Base-by-base conservation (phyloP, 1,140 invertebrate genomes). In the Papilio xuthus region DNA sequence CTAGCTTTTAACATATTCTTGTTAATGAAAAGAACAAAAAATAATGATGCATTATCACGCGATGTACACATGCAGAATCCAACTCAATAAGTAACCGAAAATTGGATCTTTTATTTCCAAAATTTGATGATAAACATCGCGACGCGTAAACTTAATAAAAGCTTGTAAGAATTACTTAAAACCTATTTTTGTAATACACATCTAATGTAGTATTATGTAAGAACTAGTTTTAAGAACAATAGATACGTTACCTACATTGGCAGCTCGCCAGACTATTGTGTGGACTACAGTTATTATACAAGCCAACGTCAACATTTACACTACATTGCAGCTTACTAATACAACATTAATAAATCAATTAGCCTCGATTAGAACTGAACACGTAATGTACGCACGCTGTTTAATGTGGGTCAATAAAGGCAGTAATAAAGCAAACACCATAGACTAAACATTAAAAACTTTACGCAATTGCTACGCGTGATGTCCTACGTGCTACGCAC, bases 311-410 rank as follows among this genome's bases (percentile, higher is more conserved):
- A 60, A 60, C 56, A 60, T 60, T 60, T 60, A 60, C 23, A 26
- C 23, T 60, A 60, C 56, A 60, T 23, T 60, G 56, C 56, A 20
- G 56, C 56, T 60, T 26, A 60, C 56, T 26, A 23, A 60, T 8
- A 60, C 56, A 60, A 60, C 56, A 60, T 26, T 60, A 60, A 23
- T 60, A 60, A 60, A 60, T 60, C 56, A 60, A 60, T 60, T 60
- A 60, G 20, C n/a, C 20, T 60, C 23, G 23, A 60, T 60, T 60
- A 26, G 20, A 60, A 60, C 56, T 60, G 20, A 60, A 60, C 23
- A 20, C 56, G 56, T 26, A 60, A 60, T 60, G 56, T 60, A 60
- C 26, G 56, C 56, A 53, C 7, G 50, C n/a, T 60, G 10, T 60
- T 53, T 53, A 53, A 60, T 60, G 2, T 60, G 2, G 13, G 9